Evolutionary conservation across 2,113 vertebrate genomes (phyloP).

Genomic region (Clarias batrachus): DNA sequence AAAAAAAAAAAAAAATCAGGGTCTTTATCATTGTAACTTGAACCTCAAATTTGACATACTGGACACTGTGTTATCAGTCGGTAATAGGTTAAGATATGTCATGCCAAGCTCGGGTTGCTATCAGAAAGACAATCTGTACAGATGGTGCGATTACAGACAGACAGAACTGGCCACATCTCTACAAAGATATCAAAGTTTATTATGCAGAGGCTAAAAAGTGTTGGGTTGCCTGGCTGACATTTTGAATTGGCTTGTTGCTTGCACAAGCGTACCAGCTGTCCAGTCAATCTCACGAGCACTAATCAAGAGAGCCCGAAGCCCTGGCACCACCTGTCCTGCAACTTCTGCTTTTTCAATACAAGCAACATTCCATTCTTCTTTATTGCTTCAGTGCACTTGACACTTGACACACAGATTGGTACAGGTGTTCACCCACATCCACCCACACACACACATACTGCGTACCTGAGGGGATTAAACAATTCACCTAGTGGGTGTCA

Average conservation of each 20-base stretch:
- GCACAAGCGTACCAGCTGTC: constrained; percentile 37
- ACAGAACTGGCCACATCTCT: neutral
- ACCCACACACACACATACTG: neutral
- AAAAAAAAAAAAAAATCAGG: neutral
- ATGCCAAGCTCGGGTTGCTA: neutral
- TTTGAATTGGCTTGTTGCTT: constrained; percentile 42
- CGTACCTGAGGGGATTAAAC: neutral
- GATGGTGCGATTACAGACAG: neutral
- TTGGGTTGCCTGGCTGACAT: constrained; percentile 48
- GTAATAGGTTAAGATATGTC: neutral
- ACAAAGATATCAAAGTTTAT: neutral
- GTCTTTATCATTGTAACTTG: neutral
- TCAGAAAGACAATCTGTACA: neutral
- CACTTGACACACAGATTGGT: neutral
- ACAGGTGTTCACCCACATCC: neutral
- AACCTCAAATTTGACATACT: neutral
- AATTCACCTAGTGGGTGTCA: neutral
- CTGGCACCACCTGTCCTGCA: constrained; percentile 21
- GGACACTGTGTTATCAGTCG: neutral
- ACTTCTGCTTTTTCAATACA: constrained; percentile 20
- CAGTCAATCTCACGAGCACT: constrained; percentile 8
- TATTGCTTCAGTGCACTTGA: neutral
- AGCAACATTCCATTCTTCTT: constrained; percentile 32
- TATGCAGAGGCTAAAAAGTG: constrained; percentile 10
- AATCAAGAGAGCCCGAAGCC: constrained; percentile 1